Evolutionary conservation across 92 coral and sea anemone genomes (phyloP).

Genomic region (Blastomussa wellsi): DNA sequence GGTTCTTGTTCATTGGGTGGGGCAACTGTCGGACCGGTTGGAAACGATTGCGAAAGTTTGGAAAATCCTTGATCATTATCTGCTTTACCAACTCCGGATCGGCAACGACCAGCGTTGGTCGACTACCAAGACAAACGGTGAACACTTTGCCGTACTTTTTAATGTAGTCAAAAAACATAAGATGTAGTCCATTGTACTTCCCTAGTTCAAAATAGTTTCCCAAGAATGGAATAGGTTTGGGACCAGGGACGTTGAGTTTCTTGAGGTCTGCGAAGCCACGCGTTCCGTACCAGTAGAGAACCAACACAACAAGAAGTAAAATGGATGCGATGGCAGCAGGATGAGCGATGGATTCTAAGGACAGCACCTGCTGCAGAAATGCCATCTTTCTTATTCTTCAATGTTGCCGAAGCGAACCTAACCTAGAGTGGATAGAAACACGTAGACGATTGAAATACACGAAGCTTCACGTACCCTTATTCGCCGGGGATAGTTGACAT

Average conservation of each 20-base stretch:
- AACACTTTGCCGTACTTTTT: conserved; percentile 67
- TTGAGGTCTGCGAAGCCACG: conserved; percentile 48
- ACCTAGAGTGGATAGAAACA: not conserved
- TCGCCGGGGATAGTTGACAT: too few species aligned
- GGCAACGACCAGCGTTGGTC: conserved; percentile 59
- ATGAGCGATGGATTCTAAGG: not conserved
- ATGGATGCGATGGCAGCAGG: conserved; percentile 11
- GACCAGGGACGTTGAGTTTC: conserved; percentile 62
- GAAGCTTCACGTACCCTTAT: too few species aligned
- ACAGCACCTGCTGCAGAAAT: not conserved
- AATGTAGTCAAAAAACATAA: conserved; percentile 38
- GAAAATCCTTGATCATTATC: conserved; percentile 60
- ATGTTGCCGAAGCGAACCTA: not conserved
- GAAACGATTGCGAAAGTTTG: conserved; percentile 55
- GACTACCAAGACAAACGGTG: conserved; percentile 57
- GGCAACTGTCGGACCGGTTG: not conserved
- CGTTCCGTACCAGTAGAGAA: conserved; percentile 62
- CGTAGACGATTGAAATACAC: not conserved
- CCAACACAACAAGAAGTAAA: conserved; percentile 17
- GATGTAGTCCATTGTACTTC: conserved; percentile 57
- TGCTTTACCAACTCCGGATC: conserved; percentile 76
- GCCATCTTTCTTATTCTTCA: not conserved
- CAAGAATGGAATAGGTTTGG: conserved; percentile 65
- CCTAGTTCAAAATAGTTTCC: conserved; percentile 54
- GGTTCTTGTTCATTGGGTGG: conserved; percentile 3